Conservation (phyloP, 2,888 invertebrate species). For the Leucoma salicis region DNA sequence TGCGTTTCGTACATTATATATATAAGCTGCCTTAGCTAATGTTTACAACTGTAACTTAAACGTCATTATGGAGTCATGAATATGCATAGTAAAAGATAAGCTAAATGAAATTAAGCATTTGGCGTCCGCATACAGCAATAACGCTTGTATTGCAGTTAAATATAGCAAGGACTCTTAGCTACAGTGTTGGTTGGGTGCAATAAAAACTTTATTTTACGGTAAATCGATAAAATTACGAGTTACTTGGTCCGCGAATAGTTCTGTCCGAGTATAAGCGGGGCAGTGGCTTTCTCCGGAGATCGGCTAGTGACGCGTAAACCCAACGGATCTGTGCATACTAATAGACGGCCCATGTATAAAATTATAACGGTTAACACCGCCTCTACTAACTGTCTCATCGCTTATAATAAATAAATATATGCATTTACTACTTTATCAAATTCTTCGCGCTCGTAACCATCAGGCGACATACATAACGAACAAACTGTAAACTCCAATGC, state of each 20-base stretch:
- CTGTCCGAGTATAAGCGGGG: conserved; percentile 58
- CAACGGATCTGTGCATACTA: conserved; percentile 71
- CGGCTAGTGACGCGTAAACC: conserved; percentile 53
- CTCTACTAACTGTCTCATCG: conserved; percentile 51
- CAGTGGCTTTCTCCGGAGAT: conserved; percentile 70
- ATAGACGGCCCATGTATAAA: conserved; percentile 67
- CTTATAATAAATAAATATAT: conserved; percentile 64
- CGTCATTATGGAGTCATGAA: conserved; percentile 55
- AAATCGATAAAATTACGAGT: conserved; percentile 62
- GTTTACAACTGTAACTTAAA: conserved; percentile 44
- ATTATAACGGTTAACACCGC: conserved; percentile 73
- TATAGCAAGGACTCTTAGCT: conserved; percentile 49
- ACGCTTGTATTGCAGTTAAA: conserved; percentile 52
- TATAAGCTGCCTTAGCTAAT: conserved; percentile 37
- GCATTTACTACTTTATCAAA: conserved; percentile 71
- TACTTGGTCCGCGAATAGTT: conserved; percentile 58
- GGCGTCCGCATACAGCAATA: conserved; percentile 50
- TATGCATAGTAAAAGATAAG: conserved; percentile 53
- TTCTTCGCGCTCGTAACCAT: conserved; percentile 53
- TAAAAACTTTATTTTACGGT: conserved; percentile 58
- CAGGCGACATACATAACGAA: conserved; percentile 61
- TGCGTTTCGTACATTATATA: no score
- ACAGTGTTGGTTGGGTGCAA: conserved; percentile 48
- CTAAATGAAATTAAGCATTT: conserved; percentile 55
- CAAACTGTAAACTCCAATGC: conserved; percentile 57